phyloP scores from a whole-genome alignment of 2,797 vertebrate species.

The Typhlichthys eigenmanni region DNA sequence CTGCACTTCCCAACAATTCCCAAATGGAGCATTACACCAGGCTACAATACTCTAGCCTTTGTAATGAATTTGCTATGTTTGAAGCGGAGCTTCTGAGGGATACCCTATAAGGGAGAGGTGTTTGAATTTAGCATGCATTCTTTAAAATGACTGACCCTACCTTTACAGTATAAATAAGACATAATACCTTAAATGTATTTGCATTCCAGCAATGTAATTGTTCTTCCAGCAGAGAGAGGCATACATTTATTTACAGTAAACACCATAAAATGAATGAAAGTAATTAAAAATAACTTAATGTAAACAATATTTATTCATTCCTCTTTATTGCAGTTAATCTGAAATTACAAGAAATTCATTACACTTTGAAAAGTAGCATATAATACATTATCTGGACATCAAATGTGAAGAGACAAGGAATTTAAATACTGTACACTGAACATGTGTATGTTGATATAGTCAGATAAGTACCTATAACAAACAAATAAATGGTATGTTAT shows the following conservation, averaged over 20 bases:
- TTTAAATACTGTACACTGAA: slow-evolving; percentile 37
- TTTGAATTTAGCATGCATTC: no score
- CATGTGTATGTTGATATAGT: slow-evolving; percentile 20
- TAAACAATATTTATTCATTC: slow-evolving; percentile 7
- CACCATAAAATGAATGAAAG: not conserved
- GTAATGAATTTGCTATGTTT: no score
- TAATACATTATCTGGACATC: slow-evolving; percentile 27
- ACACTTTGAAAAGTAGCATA: slow-evolving; percentile 47
- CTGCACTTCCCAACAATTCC: no score
- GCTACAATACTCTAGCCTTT: no score
- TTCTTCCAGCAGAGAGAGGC: slow-evolving; percentile 49
- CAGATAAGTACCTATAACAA: slow-evolving; percentile 1
- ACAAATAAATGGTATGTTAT: slow-evolving; percentile 7
- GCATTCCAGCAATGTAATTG: not conserved
- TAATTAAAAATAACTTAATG: slow-evolving; percentile 23
- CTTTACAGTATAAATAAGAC: no score
- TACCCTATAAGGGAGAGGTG: no score
- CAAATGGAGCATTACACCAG: no score
- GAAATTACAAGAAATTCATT: slow-evolving; percentile 45
- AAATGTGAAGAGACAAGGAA: slow-evolving; percentile 23
- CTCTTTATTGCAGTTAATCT: slow-evolving; percentile 54
- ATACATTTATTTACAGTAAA: slow-evolving; percentile 8
- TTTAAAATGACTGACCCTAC: no score
- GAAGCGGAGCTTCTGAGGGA: no score
- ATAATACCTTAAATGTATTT: not conserved